Percentiles rank a stretch among this genome's conserved stretches.
These are phyloP conservation scores for Brenthis hecate DNA, from an alignment of 2,888 invertebrate genomes.

Conservation along the genomic window DNA sequence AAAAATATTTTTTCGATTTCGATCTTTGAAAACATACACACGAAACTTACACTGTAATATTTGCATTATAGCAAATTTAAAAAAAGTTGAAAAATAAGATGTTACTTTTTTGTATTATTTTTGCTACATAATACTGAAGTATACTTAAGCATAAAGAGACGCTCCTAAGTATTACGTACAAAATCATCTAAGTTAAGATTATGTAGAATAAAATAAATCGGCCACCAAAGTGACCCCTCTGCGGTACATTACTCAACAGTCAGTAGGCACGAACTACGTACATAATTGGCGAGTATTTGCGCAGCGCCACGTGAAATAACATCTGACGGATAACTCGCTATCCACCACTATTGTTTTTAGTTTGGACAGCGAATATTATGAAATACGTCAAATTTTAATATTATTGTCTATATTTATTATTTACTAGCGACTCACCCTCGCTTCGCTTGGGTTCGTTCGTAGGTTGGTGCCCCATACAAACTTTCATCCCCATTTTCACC, in stretches of 20 bases:
- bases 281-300: slow-evolving; percentile 56
- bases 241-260: slow-evolving; percentile 1
- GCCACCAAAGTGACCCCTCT: slow-evolving; percentile 5
- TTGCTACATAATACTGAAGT: background rate
- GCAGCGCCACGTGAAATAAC: slow-evolving; percentile 70
- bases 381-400: slow-evolving; percentile 19
- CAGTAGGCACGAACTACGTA: slow-evolving; percentile 14
- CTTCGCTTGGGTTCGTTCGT: too few relatives aligned
- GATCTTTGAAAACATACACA: too few relatives aligned
- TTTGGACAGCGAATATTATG: slow-evolving; percentile 30
- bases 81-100: background rate
- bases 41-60: too few relatives aligned
- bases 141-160: too few relatives aligned
- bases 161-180: background rate
- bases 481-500: too few relatives aligned
- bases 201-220: too few relatives aligned
- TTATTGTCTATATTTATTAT: slow-evolving; percentile 1
- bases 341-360: slow-evolving; percentile 43
- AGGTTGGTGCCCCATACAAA: too few relatives aligned
- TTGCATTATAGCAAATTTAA: too few relatives aligned
- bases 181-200: too few relatives aligned
- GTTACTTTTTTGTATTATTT: background rate
- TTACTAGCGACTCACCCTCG: too few relatives aligned
- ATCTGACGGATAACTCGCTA: slow-evolving; percentile 60
- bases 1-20: too few relatives aligned